Percentiles rank a stretch among this genome's conserved stretches.
These are phyloP conservation scores for Laticauda laticaudata DNA, from an alignment of 2,113 vertebrate genomes.

Conservation along the genomic window DNA sequence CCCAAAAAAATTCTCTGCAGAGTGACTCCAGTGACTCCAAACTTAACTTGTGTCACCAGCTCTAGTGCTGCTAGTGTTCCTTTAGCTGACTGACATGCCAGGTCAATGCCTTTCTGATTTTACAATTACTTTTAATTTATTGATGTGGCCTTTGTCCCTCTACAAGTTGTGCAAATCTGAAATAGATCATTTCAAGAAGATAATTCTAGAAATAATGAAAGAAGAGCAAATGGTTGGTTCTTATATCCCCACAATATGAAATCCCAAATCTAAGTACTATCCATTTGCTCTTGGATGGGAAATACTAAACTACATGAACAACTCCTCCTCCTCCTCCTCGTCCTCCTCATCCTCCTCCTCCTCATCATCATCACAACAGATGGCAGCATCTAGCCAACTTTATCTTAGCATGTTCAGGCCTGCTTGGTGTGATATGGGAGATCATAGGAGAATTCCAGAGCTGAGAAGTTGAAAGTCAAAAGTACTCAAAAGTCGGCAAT, in stretches of 20 bases:
- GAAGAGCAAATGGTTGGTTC: not conserved
- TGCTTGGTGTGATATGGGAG: not conserved
- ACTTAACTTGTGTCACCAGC: not conserved
- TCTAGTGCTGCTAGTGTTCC: not conserved
- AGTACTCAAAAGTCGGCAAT: not conserved
- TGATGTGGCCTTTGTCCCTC: not conserved
- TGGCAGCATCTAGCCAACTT: not conserved
- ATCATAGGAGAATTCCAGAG: not conserved
- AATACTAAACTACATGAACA: not conserved
- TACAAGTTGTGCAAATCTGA: not conserved
- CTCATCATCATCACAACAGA: not conserved
- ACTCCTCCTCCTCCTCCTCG: accelerated
- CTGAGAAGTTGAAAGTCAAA: not conserved
- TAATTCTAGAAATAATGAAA: not conserved
- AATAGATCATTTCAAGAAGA: not conserved
- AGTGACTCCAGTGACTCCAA: not conserved
- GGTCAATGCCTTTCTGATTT: not conserved
- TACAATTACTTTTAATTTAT: not conserved
- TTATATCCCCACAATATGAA: not conserved
- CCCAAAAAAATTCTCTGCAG: not conserved
- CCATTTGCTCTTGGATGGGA: not conserved
- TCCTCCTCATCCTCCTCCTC: accelerated
- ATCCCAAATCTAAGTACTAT: not conserved
- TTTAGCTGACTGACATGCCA: not conserved
- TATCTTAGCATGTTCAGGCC: not conserved